Base-by-base conservation (phyloP, 2,888 invertebrate species). In the Drosophila nr. fundita region DNA sequence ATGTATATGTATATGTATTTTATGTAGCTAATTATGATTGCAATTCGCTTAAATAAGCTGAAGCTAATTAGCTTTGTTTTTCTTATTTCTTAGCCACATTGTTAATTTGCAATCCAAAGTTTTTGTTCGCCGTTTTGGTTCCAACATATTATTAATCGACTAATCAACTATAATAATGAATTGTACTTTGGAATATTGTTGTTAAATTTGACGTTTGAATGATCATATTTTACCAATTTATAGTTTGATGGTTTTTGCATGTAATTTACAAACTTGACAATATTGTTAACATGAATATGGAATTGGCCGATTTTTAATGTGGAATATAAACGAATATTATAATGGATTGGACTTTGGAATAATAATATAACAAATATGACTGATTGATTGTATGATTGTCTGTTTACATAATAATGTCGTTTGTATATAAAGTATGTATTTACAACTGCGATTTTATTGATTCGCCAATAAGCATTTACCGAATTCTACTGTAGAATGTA, bases 51-150 rank as follows among this genome's bases (percentile, higher is more conserved):
- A 68, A 68, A 68, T 77, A 69, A 73, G 63, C 50, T 68, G 60
- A 24, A 63, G 69, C 89, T 92, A 91, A 91, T 91, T 91, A 91
- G 86, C 80, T 82, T 86, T 79, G 78, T 40, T 62, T 34, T 50
- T 48, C 36, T 40, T 67, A 13, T 13, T 49, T 52, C n/a, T 64
- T 0, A 76, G 78, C 78, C 64, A 80, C 59, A 73, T 85, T 85
- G 78, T 77, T 79, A 84, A 83, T 89, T 86, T 85, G 80, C 58
- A 77, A 85, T 80, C 86, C 85, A 50, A 50, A 27, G n/a, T 32
- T 21, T n/a, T 8, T 10, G 40, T n/a, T 40, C 1, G 4, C n/a
- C 10, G n/a, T 0, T 40, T 40, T n/a, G n/a, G 0, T n/a, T n/a
- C n/a, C 21, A 21, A 21, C 40, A 8, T 24, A 15, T 24, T 24